Evolutionary conservation across 92 coral and sea anemone genomes (phyloP), one percentile per base, ranked within the genome.

Genomic region (Porites divaricata): DNA sequence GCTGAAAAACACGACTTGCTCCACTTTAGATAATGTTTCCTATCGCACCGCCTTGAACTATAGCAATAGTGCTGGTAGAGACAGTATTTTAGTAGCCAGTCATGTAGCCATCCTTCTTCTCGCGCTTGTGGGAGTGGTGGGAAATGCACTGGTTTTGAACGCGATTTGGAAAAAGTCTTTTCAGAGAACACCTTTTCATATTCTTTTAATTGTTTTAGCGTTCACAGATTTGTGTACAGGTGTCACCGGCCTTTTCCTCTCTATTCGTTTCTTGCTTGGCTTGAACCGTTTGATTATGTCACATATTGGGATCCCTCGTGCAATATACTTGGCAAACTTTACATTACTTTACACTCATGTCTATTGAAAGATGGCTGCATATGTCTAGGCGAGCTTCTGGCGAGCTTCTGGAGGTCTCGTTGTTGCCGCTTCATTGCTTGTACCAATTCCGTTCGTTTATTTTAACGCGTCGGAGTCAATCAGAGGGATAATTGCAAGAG

Each of bases 211-310:
- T 75, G 79, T 49, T 5, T 14, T 75, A 50, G 79, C 79, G 50
- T 23, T 75, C 28, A 75, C 45, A 25, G 79, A 75, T 75, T 75
- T 75, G 15, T 75, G 67, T 17, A 58, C 79, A 13, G 79, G 79
- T n/a, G 66, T 75, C 51, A 15, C 28, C 23, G 51, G 45, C 21
- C 79, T 67, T 10, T 58, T 56, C 7, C 1, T 53, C 7, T 20
- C 20, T 12, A 20, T 22, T 4, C 2, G 20, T 9, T 4, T 2
- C 25, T 22, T 74, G 8, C n/a, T 15, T 19, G 0, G 5, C 9
- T 15, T 35, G 45, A 9, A 15, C 10, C 21, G 19, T 5, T 17
- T 2, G 2, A 15, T 1, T 35, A 59, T 14, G 24, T 9, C 3
- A 12, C 54, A 21, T 24, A 3, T 74, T 56, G 64, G 65, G 2